phyloP scores from a whole-genome alignment of 2,113 vertebrate species.

The Philantomba maxwellii region DNA sequence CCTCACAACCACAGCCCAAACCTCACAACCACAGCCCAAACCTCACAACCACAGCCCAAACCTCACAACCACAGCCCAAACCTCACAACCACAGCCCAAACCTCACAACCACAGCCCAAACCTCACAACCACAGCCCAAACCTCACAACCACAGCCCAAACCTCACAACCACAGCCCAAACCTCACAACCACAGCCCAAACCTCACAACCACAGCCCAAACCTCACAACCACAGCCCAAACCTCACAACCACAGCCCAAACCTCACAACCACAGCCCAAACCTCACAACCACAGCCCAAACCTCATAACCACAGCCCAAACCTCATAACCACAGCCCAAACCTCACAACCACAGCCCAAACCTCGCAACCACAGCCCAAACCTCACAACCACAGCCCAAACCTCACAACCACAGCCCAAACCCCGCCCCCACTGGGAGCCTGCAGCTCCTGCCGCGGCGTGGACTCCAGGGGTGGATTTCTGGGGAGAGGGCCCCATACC shows the following conservation, averaged over 20 bases:
- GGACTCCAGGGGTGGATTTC: neutral
- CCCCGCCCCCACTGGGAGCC: accelerated
- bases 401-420: neutral
- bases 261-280: neutral
- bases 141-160: neutral
- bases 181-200: neutral
- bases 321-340: neutral
- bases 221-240: neutral
- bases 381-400: no score
- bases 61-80: neutral
- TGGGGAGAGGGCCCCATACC: neutral
- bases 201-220: no score
- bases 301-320: no score
- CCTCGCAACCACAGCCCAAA: neutral
- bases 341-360: neutral
- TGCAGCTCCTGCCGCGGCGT: accelerated
- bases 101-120: neutral
- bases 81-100: no score
- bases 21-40: neutral
- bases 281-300: neutral
- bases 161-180: no score
- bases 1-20: no score
- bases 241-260: no score
- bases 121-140: no score
- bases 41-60: no score